Evolutionary conservation across 2,797 vertebrate species (phyloP).

Genomic region (Coregonus suidteri): DNA sequence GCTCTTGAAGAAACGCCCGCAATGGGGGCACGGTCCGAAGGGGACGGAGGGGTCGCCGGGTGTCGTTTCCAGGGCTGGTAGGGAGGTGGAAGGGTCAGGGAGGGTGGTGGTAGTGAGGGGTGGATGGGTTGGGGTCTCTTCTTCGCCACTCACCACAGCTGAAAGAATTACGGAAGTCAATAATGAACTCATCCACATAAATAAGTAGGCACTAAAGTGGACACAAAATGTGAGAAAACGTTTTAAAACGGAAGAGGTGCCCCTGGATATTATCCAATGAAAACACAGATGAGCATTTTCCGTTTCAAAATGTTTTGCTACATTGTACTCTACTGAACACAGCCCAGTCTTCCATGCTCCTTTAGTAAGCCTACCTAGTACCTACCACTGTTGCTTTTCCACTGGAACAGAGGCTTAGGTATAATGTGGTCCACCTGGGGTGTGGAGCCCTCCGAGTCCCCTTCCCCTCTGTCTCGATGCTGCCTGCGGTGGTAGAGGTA

Average conservation of each 20-base stretch:
- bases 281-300: too few species aligned
- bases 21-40: not conserved
- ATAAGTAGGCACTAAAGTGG: too few species aligned
- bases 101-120: not conserved
- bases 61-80: not conserved
- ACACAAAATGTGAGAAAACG: too few species aligned
- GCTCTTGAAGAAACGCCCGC: not conserved
- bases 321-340: not conserved
- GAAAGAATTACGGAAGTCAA: not conserved
- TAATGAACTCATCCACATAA: not conserved
- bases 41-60: not conserved
- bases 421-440: not conserved
- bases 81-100: not conserved
- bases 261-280: too few species aligned
- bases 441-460: not conserved
- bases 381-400: not conserved
- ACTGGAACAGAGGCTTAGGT: not conserved
- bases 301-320: not conserved
- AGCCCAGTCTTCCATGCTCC: not conserved
- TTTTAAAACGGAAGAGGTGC: too few species aligned
- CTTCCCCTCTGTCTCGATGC: not conserved
- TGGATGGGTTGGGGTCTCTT: not conserved
- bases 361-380: not conserved
- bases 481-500: conserved; percentile 33
- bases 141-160: not conserved